A percentile compares a stretch with the other conserved stretches of the same genome.
Conservation (phyloP, 2,888 invertebrate genomes). For the Hybos culiciformis region DNA sequence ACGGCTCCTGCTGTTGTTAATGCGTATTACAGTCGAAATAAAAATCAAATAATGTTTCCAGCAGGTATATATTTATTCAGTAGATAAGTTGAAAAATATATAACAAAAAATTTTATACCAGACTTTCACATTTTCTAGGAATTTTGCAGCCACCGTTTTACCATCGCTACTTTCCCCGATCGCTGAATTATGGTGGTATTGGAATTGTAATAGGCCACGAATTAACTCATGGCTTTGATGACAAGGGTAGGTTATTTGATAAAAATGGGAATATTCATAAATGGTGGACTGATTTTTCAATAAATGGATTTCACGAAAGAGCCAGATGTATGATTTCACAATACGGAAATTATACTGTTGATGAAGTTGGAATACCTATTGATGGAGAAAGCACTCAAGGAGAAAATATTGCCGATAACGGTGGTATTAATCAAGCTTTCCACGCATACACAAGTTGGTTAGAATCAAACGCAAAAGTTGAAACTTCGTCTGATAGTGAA, state of each 20-base stretch:
- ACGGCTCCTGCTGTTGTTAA: constrained; percentile 85
- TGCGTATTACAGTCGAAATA: constrained; percentile 88
- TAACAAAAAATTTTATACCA: too few species aligned
- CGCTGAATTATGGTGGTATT: constrained; percentile 23
- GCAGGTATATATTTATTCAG: too few species aligned
- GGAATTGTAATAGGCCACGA: neutral
- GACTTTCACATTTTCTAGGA: too few species aligned
- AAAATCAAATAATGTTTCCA: constrained; percentile 92
- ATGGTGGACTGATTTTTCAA: neutral
- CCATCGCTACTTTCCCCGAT: constrained; percentile 65
- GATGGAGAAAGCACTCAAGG: constrained; percentile 68
- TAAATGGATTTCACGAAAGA: constrained; percentile 31
- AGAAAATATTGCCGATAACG: constrained; percentile 95
- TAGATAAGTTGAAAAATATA: too few species aligned
- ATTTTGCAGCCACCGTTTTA: constrained; percentile 92
- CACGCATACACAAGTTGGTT: constrained; percentile 71
- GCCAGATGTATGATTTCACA: constrained; percentile 77
- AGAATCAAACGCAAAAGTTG: too few species aligned
- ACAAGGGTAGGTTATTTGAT: neutral
- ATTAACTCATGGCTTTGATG: neutral
- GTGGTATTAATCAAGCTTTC: constrained; percentile 86
- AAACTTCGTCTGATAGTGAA: constrained; percentile 35
- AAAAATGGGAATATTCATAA: neutral
- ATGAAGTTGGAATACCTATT: constrained; percentile 61
- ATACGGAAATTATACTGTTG: constrained; percentile 67